Evolutionary conservation across 2,113 vertebrate species (phyloP).

Genomic region (Castor canadensis): DNA sequence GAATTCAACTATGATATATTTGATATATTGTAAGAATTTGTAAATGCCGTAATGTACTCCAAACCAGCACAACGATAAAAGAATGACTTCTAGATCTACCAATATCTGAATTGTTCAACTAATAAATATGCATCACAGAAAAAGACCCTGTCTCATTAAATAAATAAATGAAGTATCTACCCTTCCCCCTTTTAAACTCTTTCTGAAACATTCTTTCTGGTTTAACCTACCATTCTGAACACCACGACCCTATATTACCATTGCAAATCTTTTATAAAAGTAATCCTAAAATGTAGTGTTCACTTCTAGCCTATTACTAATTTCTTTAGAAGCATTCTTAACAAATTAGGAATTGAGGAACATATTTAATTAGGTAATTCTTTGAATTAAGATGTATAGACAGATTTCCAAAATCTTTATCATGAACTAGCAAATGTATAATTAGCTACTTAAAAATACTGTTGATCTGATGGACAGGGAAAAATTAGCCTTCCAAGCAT

Average conservation of each 20-base stretch:
- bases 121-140: too few relatives aligned
- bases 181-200: background rate
- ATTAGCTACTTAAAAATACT: constrained; percentile 50
- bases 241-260: background rate
- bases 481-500: constrained; percentile 53
- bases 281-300: constrained; percentile 18
- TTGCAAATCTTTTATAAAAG: background rate
- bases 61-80: too few relatives aligned
- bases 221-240: background rate
- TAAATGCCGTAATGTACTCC: too few relatives aligned
- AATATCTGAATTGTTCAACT: too few relatives aligned
- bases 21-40: too few relatives aligned
- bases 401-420: constrained; percentile 62
- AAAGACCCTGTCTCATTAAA: background rate
- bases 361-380: constrained; percentile 48
- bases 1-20: too few relatives aligned
- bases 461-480: constrained; percentile 50
- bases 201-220: background rate
- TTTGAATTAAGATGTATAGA: constrained; percentile 57
- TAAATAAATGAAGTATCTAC: background rate
- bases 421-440: constrained; percentile 35
- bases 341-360: constrained; percentile 63
- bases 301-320: constrained; percentile 52
- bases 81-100: too few relatives aligned
- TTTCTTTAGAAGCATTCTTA: constrained; percentile 73